These are phyloP conservation scores for Chrysocyon brachyurus DNA, from an alignment of 2,797 vertebrate species.

Conservation along the genomic window DNA sequence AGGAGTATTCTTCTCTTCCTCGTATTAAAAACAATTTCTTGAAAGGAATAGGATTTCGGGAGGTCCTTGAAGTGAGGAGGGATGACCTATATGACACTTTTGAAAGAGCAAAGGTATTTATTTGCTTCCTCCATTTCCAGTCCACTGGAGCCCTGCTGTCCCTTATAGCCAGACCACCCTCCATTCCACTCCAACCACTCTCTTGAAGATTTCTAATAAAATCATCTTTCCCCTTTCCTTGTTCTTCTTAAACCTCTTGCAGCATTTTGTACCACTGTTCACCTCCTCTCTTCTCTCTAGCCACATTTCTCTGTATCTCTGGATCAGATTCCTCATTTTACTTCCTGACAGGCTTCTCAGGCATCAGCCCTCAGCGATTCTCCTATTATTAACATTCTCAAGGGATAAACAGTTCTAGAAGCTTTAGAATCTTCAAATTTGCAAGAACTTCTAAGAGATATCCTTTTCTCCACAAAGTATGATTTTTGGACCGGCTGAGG, in stretches of 20 bases:
- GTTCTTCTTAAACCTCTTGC: background rate
- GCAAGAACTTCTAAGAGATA: background rate
- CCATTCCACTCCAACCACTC: background rate
- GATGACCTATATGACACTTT: too few relatives aligned
- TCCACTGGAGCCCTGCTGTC: too few relatives aligned
- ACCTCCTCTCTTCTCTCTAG: background rate
- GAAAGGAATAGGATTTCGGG: background rate
- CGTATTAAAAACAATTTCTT: background rate
- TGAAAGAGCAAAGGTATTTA: background rate
- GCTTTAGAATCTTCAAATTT: background rate
- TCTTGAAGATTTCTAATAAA: background rate
- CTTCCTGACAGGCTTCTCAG: background rate
- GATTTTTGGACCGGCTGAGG: background rate
- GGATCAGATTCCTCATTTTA: background rate
- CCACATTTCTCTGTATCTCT: background rate
- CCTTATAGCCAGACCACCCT: fast-evolving
- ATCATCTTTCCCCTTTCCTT: background rate
- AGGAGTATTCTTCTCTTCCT: background rate
- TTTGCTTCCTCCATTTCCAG: background rate
- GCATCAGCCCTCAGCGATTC: background rate
- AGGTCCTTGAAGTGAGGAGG: background rate
- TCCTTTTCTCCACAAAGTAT: background rate
- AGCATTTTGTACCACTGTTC: background rate
- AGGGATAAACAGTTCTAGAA: background rate
- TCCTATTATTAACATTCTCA: background rate